Base-by-base conservation (phyloP, 2,888 invertebrate species). In the Noctuana brunneofusca region DNA sequence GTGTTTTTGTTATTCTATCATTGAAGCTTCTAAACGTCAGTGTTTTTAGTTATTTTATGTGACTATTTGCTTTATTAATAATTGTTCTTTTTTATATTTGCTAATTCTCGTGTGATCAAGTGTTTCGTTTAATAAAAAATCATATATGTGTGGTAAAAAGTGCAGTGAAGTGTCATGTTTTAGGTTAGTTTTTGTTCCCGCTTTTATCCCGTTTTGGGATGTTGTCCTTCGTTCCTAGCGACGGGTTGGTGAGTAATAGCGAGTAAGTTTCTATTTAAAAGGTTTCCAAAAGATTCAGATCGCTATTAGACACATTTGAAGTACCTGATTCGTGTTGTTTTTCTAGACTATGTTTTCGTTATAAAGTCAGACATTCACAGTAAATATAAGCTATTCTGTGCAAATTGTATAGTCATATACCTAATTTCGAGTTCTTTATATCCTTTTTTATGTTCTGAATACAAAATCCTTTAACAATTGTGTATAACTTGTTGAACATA, bases 181-280 rank as follows among this genome's bases (percentile, higher is more conserved):
- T 81, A 89, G 90, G 89, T 90, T 89, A 89, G 86, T 86, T 89
- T 86, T 78, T 72, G 82, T 89, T 89, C 89, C 88, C 88, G 89
- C 89, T 89, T 78, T 84, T 81, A 78, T 75, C 70, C 70, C 65
- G 63, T 65, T 70, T 74, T 70, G 74, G 74, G 78, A 73, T 71
- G 73, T 73, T 73, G 73, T 67, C 69, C 76, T 73, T 66, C 65
- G 66, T 68, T 80, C 77, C 80, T 75, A 82, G 70, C 81, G 72
- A 76, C 90, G 83, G 89, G 79, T 84, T 76, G 89, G 90, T 90
- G 83, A 90, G 90, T 90, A 81, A 80, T 90, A 90, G 89, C 63
- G 48, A 70, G 77, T 89, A 90, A 88, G 89, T 83, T 83, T 73
- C 68, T 65, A 75, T 76, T 43, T 43, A 72, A 87, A 86, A 82